Evolutionary conservation across 2,113 vertebrate species (phyloP), one percentile per base, ranked within the genome.

Genomic region (Scomber scombrus): DNA sequence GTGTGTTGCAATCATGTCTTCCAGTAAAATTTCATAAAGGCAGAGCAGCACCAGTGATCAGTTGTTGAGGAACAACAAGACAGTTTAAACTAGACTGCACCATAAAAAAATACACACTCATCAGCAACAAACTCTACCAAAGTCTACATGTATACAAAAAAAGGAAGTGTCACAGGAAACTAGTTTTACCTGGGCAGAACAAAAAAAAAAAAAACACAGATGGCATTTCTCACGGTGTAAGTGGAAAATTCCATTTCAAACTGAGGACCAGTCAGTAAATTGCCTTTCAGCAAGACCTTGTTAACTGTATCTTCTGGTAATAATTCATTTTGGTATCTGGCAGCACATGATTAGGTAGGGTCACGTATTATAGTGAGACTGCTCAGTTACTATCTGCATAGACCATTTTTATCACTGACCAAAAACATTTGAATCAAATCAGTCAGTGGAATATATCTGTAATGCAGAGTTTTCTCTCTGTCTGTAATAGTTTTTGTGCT

Each of bases 81-180:
- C 40, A 56, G n/a, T 81, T 61, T 34, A 46, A 26, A 68, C 40
- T 34, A 63, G 52, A 51, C 26, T 54, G 54, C 10, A 47, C 31
- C 23, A 9, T 43, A 55, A 66, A 68, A 21, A 51, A 56, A 34
- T 6, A 10, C 60, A 15, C 80, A 64, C 83, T 76, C 64, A 49
- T 76, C 34, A 40, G 34, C 70, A 66, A 56, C 54, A 67, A 77
- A 72, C 14, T 55, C 14, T 71, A 23, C n/a, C 40, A 61, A 54
- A 69, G 64, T 50, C 58, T 26, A 26, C 23, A 26, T 26, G 23
- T 26, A 26, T 26, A 26, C 23, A 26, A 26, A 3, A 26, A 68
- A 75, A 78, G 58, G 62, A 66, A 65, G 50, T 69, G 45, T 57
- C 11, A 51, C 3, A 57, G 54, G 19, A 83, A 80, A 85, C 76